Evolutionary conservation across 37 sponge, comb jelly and placozoan species (phyloP).

Genomic region (Cladorhizidae sp.): DNA sequence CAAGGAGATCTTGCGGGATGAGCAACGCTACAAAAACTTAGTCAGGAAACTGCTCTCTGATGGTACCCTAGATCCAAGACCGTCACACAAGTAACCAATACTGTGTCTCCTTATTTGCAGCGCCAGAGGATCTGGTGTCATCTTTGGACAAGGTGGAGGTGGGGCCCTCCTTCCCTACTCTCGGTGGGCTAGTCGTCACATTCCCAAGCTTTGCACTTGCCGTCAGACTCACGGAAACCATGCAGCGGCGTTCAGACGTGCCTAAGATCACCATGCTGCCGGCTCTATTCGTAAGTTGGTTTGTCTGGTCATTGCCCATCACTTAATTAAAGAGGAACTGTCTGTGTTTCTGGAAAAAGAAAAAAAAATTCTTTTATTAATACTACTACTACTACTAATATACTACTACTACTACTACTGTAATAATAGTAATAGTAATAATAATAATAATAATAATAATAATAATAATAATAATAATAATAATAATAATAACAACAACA

Average conservation of each 20-base stretch:
- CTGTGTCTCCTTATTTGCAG: background rate
- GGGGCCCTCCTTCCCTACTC: conserved; percentile 61
- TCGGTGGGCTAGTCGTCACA: conserved; percentile 52
- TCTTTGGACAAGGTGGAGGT: conserved; percentile 27
- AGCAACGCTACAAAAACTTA: conserved; percentile 9
- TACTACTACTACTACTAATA: no score
- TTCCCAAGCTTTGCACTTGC: conserved; percentile 59
- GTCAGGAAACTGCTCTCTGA: conserved; percentile 37
- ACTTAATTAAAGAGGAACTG: no score
- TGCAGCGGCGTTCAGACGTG: conserved; percentile 3
- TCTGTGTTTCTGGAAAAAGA: no score
- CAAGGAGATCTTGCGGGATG: conserved; percentile 23
- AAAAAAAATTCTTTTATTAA: no score
- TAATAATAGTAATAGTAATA: no score
- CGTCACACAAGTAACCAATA: background rate
- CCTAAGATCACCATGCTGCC: conserved; percentile 44
- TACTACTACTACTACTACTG: no score
- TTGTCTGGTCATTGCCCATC: background rate
- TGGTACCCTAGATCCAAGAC: background rate
- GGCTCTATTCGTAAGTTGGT: conserved; percentile 39
- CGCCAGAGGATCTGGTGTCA: background rate
- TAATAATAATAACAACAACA: no score
- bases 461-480: no score
- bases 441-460: no score
- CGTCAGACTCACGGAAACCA: conserved; percentile 24